Percentiles rank a stretch among this genome's conserved stretches.
Evolutionary conservation across 2,113 vertebrate genomes (phyloP).

Genomic region (Oryzias curvinotus): DNA sequence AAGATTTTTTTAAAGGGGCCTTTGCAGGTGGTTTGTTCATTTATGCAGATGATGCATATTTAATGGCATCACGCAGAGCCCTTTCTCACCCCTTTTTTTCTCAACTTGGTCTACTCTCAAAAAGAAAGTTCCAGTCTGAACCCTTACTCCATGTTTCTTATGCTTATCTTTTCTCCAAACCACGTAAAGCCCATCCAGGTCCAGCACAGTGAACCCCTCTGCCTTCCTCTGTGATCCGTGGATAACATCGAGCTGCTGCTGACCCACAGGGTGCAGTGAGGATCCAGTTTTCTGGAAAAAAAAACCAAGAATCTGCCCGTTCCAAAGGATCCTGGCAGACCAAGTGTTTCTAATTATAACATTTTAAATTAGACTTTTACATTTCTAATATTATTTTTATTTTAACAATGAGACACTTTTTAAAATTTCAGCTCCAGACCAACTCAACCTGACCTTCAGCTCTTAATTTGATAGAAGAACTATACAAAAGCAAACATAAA

Average conservation of each 20-base stretch:
- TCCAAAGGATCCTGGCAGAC: constrained; percentile 67
- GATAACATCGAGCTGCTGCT: constrained; percentile 76
- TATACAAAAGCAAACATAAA: no score
- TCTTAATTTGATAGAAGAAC: no score
- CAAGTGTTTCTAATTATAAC: constrained; percentile 66
- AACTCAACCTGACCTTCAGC: no score
- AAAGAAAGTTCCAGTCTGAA: no score
- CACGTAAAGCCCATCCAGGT: constrained; percentile 48
- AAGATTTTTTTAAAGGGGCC: background rate
- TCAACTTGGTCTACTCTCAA: background rate
- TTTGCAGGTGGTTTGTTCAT: background rate
- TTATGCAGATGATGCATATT: background rate
- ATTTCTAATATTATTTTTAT: background rate
- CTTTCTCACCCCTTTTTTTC: background rate
- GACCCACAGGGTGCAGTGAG: constrained; percentile 65
- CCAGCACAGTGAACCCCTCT: constrained; percentile 77
- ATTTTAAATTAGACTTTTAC: constrained; percentile 10
- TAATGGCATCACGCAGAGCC: background rate
- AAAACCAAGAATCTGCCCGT: constrained; percentile 83
- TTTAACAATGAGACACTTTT: no score
- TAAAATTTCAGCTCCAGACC: no score
- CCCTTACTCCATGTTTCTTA: background rate
- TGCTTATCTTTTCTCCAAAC: background rate
- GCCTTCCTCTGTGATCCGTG: constrained; percentile 77
- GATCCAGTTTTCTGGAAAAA: constrained; percentile 85